phyloP scores from a whole-genome alignment of 2,113 vertebrate species.

The Psilopsiagon aymara region DNA sequence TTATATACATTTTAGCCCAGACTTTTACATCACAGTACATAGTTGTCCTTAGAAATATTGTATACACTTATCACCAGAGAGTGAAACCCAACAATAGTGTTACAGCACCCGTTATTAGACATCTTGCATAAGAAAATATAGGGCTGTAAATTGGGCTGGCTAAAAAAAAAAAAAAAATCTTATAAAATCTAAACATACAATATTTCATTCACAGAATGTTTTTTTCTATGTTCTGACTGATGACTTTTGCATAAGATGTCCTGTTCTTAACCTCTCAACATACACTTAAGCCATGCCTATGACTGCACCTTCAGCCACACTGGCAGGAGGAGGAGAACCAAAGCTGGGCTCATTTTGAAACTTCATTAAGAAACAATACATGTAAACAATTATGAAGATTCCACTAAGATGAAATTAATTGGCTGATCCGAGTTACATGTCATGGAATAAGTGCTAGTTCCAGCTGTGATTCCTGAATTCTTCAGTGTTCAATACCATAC shows the following conservation, averaged over 20 bases:
- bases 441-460: neutral
- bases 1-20: conserved; percentile 85
- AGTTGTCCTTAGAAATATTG: conserved; percentile 79
- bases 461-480: neutral
- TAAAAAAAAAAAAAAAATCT: conserved; percentile 73
- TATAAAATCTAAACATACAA: conserved; percentile 81
- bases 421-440: neutral
- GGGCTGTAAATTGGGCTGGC: conserved; percentile 80
- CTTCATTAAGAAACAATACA: conserved; percentile 45
- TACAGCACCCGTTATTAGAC: conserved; percentile 79
- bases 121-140: conserved; percentile 82
- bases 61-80: conserved; percentile 72
- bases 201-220: conserved; percentile 83
- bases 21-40: conserved; percentile 84
- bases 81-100: conserved; percentile 73
- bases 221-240: conserved; percentile 71
- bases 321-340: conserved; percentile 57
- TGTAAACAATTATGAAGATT: conserved; percentile 40
- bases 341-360: conserved; percentile 53
- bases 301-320: neutral
- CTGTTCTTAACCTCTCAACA: neutral
- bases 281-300: neutral
- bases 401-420: neutral
- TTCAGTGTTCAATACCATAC: neutral
- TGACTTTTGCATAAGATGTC: conserved; percentile 69